These are phyloP conservation scores for Coenonympha arcania DNA, from an alignment of 2,888 invertebrate genomes.

Conservation along the genomic window DNA sequence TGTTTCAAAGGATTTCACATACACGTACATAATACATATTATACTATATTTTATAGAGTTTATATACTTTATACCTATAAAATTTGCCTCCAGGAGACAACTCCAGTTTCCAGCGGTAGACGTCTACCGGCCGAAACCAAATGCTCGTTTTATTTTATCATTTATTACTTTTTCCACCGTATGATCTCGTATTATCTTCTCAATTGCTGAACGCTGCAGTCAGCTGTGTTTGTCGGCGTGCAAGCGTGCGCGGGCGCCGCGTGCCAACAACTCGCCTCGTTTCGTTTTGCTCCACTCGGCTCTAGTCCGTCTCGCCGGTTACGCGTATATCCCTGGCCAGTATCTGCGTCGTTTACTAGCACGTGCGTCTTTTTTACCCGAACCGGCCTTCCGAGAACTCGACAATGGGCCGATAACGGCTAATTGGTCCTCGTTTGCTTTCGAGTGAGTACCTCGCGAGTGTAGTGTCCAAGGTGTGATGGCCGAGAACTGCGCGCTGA, in stretches of 20 bases:
- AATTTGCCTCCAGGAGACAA: too few species aligned
- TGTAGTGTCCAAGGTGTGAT: conserved; percentile 52
- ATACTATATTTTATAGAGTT: too few species aligned
- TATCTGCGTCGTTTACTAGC: conserved; percentile 29
- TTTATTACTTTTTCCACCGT: too few species aligned
- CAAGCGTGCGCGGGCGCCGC: conserved; percentile 33
- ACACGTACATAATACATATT: too few species aligned
- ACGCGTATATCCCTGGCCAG: conserved; percentile 42
- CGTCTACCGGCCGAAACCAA: not conserved
- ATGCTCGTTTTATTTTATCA: conserved; percentile 5
- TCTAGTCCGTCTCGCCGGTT: conserved; percentile 42
- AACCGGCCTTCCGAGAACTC: conserved; percentile 44
- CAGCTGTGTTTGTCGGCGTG: conserved; percentile 17
- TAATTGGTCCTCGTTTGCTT: conserved; percentile 38
- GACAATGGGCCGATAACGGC: conserved; percentile 57
- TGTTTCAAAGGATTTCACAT: too few species aligned
- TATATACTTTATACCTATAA: too few species aligned
- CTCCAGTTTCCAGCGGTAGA: too few species aligned
- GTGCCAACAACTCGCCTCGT: conserved; percentile 23
- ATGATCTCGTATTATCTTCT: conserved; percentile 19
- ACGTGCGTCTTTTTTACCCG: conserved; percentile 37
- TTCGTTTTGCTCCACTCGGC: conserved; percentile 37
- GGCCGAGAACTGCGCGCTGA: conserved; percentile 61
- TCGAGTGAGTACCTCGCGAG: conserved; percentile 40
- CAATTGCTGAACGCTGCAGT: conserved; percentile 22